phyloP scores from a whole-genome alignment of 2,888 invertebrate genomes.

The Apotomis capreana region DNA sequence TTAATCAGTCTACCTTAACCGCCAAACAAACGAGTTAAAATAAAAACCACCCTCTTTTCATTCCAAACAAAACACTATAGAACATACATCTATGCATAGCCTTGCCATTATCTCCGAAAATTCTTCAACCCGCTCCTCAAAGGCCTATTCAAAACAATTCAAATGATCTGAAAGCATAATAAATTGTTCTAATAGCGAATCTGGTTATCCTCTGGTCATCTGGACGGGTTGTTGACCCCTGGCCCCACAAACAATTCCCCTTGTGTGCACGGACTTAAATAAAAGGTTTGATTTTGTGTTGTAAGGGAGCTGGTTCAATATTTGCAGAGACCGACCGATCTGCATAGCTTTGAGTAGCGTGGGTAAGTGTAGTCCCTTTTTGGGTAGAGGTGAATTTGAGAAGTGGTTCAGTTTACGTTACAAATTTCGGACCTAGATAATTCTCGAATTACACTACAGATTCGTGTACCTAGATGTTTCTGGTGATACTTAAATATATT shows the following conservation, averaged over 20 bases:
- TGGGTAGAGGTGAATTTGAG: constrained; percentile 25
- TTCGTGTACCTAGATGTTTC: not conserved
- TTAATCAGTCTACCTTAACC: constrained; percentile 13
- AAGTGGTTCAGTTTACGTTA: constrained; percentile 5
- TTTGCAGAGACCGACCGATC: constrained; percentile 73
- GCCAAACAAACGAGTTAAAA: constrained; percentile 17
- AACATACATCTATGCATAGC: not conserved
- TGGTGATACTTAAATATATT: no score
- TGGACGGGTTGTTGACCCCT: constrained; percentile 75
- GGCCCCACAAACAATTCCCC: constrained; percentile 70
- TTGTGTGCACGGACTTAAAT: constrained; percentile 78
- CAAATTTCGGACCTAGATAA: constrained; percentile 2
- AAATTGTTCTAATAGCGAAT: constrained; percentile 64
- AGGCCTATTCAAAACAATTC: constrained; percentile 48
- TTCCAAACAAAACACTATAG: constrained; percentile 5
- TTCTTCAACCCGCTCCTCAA: constrained; percentile 33
- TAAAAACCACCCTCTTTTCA: constrained; percentile 18
- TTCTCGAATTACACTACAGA: not conserved
- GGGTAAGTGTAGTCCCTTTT: constrained; percentile 19
- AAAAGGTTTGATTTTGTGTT: constrained; percentile 84
- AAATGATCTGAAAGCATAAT: constrained; percentile 55
- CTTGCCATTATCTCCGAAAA: constrained; percentile 28
- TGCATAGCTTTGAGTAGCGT: constrained; percentile 72
- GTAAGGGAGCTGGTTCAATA: constrained; percentile 78
- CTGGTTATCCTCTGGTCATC: constrained; percentile 74